Evolutionary conservation across 64 coral and sea anemone species (phyloP).

Genomic region (Montipora foliosa): DNA sequence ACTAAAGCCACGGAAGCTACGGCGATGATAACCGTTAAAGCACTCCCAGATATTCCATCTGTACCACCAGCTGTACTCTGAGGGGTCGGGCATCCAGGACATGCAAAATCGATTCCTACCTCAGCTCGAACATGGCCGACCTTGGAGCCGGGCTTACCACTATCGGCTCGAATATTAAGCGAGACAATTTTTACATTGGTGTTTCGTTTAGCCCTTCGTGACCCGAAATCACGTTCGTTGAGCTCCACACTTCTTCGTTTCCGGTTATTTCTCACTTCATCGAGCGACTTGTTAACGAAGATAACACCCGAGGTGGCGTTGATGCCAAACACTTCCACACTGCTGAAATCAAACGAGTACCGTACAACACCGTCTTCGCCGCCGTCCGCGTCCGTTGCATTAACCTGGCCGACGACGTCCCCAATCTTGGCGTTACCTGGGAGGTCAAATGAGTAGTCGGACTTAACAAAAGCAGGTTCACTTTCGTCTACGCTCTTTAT

Average conservation of each 20-base stretch:
- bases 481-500: constrained; percentile 80
- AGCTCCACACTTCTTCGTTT: constrained; percentile 50
- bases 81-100: constrained; percentile 24
- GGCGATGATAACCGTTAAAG: constrained; percentile 59
- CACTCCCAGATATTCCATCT: constrained; percentile 25
- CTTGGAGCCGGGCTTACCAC: constrained; percentile 59
- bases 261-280: constrained; percentile 33
- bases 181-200: constrained; percentile 5
- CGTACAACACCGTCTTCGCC: constrained; percentile 77
- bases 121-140: neutral
- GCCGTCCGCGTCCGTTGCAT: constrained; percentile 69
- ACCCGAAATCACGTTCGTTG: neutral
- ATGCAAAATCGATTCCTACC: constrained; percentile 49
- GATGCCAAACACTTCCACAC: constrained; percentile 65
- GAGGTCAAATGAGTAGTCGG: constrained; percentile 72
- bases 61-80: neutral
- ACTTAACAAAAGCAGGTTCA: constrained; percentile 62
- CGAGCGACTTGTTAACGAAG: constrained; percentile 82
- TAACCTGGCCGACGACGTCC: constrained; percentile 74
- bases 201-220: constrained; percentile 45
- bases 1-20: constrained; percentile 69
- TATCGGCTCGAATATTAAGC: constrained; percentile 60
- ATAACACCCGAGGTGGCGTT: constrained; percentile 81
- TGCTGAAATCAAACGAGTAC: constrained; percentile 68
- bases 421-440: constrained; percentile 79